phyloP scores from a whole-genome alignment of 2,888 invertebrate species.

The Plagodis dolabraria region DNA sequence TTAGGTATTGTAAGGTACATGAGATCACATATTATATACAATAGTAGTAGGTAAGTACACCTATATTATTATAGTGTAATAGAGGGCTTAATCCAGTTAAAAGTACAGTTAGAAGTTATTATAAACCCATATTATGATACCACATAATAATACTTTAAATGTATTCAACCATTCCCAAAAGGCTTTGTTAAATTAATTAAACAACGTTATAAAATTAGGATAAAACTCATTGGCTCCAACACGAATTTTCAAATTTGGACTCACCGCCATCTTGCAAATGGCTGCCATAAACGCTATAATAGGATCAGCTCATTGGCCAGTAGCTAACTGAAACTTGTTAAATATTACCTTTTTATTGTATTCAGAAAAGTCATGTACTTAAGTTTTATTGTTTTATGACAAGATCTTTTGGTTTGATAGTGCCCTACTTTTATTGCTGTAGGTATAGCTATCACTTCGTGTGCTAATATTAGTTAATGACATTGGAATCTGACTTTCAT shows the following conservation, averaged over 20 bases:
- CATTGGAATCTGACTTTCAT: no score
- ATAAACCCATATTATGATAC: no score
- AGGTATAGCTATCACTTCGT: no score
- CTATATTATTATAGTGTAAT: no score
- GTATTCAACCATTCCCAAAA: constrained; percentile 13
- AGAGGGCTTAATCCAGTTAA: no score
- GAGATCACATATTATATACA: no score
- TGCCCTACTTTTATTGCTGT: neutral
- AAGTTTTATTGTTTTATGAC: constrained; percentile 27
- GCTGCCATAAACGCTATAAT: constrained; percentile 76
- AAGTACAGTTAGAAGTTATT: no score
- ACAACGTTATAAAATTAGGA: constrained; percentile 69
- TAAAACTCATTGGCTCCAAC: constrained; percentile 72
- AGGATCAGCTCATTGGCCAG: constrained; percentile 77
- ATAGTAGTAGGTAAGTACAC: no score
- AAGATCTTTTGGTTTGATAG: constrained; percentile 3
- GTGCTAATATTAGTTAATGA: no score
- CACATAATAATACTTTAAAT: constrained; percentile 19
- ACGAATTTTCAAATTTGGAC: constrained; percentile 73
- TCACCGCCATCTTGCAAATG: constrained; percentile 76
- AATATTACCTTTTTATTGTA: constrained; percentile 36
- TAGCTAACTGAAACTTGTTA: constrained; percentile 73
- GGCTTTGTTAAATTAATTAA: constrained; percentile 32
- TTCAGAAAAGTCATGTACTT: constrained; percentile 31
- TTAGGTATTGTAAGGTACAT: no score